phyloP scores from a whole-genome alignment of 2,113 vertebrate genomes.

The Microtus richardsoni region DNA sequence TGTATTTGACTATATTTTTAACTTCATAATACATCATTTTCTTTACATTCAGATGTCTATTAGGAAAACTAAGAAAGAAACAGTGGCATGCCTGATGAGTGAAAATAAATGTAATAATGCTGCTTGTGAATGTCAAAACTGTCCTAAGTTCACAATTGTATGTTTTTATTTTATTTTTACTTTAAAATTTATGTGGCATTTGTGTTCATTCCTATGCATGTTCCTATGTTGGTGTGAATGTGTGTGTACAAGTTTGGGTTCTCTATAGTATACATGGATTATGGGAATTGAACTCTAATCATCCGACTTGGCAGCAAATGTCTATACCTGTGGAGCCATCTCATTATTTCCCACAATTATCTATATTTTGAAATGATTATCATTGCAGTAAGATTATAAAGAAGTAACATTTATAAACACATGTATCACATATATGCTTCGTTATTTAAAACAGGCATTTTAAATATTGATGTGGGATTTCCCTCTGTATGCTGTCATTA shows the following conservation, averaged over 20 bases:
- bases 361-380: neutral
- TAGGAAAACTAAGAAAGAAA: neutral
- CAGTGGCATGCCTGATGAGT: neutral
- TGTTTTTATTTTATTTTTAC: neutral
- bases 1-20: neutral
- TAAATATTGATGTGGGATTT: too few relatives aligned
- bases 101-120: neutral
- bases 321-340: neutral
- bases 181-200: neutral
- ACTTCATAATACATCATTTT: neutral
- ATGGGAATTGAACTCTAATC: neutral
- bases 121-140: neutral
- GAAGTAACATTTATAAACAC: neutral
- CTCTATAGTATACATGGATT: neutral
- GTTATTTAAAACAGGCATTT: neutral
- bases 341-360: neutral
- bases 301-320: neutral
- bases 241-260: neutral
- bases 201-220: neutral
- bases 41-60: neutral
- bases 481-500: neutral
- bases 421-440: neutral
- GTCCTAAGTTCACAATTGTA: neutral
- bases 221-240: neutral
- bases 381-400: neutral